These are phyloP conservation scores for Lepus oiostolus DNA, from an alignment of 2,797 vertebrate species.

Conservation along the genomic window DNA sequence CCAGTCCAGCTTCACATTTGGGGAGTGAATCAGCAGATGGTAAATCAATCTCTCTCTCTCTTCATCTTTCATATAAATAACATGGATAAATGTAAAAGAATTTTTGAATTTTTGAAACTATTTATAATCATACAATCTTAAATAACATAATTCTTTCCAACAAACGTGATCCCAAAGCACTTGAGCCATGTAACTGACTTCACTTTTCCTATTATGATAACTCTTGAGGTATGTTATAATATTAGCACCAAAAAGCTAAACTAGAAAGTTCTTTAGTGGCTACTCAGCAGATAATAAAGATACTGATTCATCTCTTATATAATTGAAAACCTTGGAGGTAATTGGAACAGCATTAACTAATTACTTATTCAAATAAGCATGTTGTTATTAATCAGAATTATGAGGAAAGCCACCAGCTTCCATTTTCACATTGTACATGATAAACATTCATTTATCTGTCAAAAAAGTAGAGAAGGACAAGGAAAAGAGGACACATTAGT, in stretches of 20 bases:
- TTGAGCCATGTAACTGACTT: neutral
- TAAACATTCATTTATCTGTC: neutral
- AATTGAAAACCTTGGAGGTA: neutral
- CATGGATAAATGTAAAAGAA: too few relatives aligned
- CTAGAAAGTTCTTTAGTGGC: constrained; percentile 25
- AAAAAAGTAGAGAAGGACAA: neutral
- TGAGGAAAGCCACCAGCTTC: neutral
- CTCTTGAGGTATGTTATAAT: neutral
- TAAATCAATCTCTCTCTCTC: too few relatives aligned
- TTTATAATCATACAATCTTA: constrained; percentile 2
- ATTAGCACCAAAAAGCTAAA: constrained; percentile 38
- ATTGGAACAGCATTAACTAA: constrained; percentile 41
- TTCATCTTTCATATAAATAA: too few relatives aligned
- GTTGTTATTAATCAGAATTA: constrained; percentile 57
- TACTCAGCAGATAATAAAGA: constrained; percentile 40
- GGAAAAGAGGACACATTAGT: neutral
- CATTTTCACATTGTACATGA: constrained; percentile 41
- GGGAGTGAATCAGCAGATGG: too few relatives aligned
- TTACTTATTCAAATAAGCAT: constrained; percentile 67
- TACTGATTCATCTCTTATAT: neutral
- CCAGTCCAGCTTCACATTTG: too few relatives aligned
- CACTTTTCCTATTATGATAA: neutral
- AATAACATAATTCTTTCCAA: constrained; percentile 26
- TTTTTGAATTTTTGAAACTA: neutral
- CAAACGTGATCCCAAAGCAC: constrained; percentile 32